phyloP scores from a whole-genome alignment of 2,113 vertebrate species.

The Crocuta crocuta region DNA sequence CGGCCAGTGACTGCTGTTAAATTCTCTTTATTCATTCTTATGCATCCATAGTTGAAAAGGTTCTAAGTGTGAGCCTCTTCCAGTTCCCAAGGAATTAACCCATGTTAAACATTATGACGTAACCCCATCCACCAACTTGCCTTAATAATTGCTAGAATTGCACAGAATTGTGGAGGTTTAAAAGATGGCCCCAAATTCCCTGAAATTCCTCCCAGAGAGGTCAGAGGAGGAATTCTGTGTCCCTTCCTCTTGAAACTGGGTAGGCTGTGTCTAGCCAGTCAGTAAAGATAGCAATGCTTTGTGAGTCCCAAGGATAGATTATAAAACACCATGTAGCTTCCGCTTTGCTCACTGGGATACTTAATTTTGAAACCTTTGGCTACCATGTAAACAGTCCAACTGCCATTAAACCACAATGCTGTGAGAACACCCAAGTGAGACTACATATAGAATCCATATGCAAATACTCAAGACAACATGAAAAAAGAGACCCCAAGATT shows the following conservation, averaged over 20 bases:
- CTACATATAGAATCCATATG: neutral
- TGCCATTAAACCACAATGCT: neutral
- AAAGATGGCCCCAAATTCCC: neutral
- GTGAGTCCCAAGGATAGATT: neutral
- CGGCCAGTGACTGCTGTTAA: neutral
- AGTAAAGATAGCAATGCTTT: neutral
- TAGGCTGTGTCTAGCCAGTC: neutral
- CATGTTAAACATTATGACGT: neutral
- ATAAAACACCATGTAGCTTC: neutral
- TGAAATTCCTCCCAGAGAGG: neutral
- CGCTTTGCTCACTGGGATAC: neutral
- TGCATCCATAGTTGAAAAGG: neutral
- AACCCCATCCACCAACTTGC: neutral
- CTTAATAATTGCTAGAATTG: neutral
- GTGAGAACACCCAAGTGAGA: neutral
- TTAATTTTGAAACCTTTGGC: neutral
- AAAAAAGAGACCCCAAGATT: neutral
- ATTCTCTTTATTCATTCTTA: neutral
- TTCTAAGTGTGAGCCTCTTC: neutral
- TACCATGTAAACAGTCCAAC: neutral
- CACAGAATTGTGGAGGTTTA: neutral
- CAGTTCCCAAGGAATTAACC: neutral
- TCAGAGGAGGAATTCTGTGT: neutral
- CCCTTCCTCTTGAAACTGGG: neutral
- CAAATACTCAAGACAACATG: neutral